phyloP scores from a whole-genome alignment of 2,888 invertebrate species.

The Iselma pallidipennis region DNA sequence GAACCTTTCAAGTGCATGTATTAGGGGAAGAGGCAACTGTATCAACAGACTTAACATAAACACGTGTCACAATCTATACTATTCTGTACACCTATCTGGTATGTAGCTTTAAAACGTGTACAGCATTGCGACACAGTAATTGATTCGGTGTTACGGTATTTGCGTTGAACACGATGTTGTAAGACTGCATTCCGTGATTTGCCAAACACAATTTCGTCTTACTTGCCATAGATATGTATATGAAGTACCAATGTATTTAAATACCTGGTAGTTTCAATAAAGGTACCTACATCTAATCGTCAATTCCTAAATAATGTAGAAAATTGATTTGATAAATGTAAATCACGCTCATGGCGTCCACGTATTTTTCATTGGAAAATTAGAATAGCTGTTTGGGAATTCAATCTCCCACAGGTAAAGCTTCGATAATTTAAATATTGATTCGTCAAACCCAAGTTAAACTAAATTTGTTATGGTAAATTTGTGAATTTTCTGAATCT shows the following conservation, averaged over 20 bases:
- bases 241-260: no score
- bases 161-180: neutral
- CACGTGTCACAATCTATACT: slow-evolving; percentile 12
- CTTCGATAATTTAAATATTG: neutral
- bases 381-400: neutral
- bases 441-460: neutral
- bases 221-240: no score
- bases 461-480: neutral
- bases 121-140: slow-evolving; percentile 11
- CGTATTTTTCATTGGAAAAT: no score
- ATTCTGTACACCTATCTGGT: slow-evolving; percentile 15
- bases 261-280: no score
- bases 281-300: no score
- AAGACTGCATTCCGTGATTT: neutral
- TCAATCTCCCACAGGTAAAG: neutral
- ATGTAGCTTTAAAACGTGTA: neutral
- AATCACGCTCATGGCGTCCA: no score
- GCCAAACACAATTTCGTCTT: no score
- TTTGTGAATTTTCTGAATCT: no score
- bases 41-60: slow-evolving; percentile 5
- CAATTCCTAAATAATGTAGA: no score
- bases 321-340: no score
- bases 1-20: slow-evolving; percentile 17
- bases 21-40: slow-evolving; percentile 1
- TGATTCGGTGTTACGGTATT: slow-evolving; percentile 13